Evolutionary conservation across 2,113 vertebrate genomes (phyloP).

Genomic region (Tragelaphus imberbis): DNA sequence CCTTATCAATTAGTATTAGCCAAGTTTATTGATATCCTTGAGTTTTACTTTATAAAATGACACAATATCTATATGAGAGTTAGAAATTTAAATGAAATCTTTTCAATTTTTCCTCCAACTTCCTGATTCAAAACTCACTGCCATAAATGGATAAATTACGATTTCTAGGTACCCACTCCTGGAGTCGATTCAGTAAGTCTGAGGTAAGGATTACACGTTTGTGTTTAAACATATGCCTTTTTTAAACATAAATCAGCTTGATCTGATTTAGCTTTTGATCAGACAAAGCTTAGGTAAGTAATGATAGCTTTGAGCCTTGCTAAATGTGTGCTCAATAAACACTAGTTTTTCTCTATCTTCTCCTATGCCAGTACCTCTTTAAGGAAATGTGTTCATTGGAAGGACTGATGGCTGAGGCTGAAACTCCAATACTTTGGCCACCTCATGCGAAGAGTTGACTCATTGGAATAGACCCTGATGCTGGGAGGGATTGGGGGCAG

Average conservation of each 20-base stretch:
- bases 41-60: background rate
- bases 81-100: background rate
- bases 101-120: background rate
- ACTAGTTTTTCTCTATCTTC: background rate
- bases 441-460: too few species aligned
- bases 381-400: background rate
- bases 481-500: too few species aligned
- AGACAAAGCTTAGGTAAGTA: background rate
- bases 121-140: background rate
- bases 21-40: background rate
- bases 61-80: background rate
- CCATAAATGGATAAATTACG: background rate
- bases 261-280: background rate
- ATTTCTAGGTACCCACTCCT: background rate
- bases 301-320: background rate
- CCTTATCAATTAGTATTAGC: background rate
- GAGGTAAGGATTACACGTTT: background rate
- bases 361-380: background rate
- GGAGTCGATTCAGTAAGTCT: background rate
- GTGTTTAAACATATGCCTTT: background rate
- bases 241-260: background rate
- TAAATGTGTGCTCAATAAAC: background rate
- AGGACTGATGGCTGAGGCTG: too few species aligned
- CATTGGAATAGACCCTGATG: too few species aligned
- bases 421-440: too few species aligned